Base-by-base conservation (phyloP, 2,113 vertebrate genomes). In the Albula glossodonta region DNA sequence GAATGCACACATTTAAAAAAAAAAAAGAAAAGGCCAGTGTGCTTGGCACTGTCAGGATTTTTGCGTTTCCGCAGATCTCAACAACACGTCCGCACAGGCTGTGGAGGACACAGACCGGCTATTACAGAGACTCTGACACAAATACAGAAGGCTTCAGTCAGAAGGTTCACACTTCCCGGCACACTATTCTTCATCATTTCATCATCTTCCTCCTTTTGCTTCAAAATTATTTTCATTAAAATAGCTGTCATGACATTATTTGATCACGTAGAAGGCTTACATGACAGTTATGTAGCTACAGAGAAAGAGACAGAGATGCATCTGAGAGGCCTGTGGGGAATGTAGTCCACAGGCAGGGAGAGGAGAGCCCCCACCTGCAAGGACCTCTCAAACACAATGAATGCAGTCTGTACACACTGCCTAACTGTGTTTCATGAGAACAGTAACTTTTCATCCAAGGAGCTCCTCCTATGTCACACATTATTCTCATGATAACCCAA, bases 21-120 rank as follows among this genome's bases (percentile, higher is more conserved):
- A 60, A 60, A 66, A 66, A 41, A 41, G 31, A 56, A 56, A 74
- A 74, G 70, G 70, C 70, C 70, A 74, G 70, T 74, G 70, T 74
- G 22, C 70, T 74, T 74, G n/a, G 70, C 70, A 25, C 70, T 74
- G 70, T 31, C 70, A 74, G 31, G n/a, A 74, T 74, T 74, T 74
- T 22, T 74, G 70, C n/a, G 70, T 31, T 74, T 74, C 70, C 31
- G 10, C n/a, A 31, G n/a, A 74, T n/a, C 70, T 74, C n/a, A 74
- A 74, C 22, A 74, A 25, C 70, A 74, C 25, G 12, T 41, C 31
- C 31, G 12, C 53, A 56, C 53, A 9, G 53, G 53, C 6, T 12
- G 6, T 12, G 12, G 53, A 56, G 12, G 12, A 56, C 12, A 56
- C 53, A 56, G 12, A 12, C 53, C 53, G 12, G 7, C 12, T 56